phyloP scores from a whole-genome alignment of 2,888 invertebrate genomes.

The Xestia c-nigrum region DNA sequence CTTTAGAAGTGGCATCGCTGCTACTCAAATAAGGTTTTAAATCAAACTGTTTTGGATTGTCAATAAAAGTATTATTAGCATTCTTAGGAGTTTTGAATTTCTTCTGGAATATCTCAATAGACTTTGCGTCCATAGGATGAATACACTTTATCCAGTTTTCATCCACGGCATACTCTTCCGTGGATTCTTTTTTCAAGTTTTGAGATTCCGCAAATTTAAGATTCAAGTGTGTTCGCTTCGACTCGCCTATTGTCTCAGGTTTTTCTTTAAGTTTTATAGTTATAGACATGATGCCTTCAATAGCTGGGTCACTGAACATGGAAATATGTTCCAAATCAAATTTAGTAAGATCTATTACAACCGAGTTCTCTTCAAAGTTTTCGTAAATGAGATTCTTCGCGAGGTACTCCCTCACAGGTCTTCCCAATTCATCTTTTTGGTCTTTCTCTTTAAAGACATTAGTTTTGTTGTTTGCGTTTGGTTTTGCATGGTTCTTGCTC shows the following conservation, averaged over 20 bases:
- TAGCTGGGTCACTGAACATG: slow-evolving; percentile 72
- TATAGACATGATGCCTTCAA: slow-evolving; percentile 75
- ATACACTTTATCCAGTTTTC: slow-evolving; percentile 66
- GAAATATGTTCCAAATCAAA: slow-evolving; percentile 80
- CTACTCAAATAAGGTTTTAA: slow-evolving; percentile 74
- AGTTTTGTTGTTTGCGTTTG: slow-evolving; percentile 49
- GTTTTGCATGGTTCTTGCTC: slow-evolving; percentile 42
- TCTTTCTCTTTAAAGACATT: slow-evolving; percentile 47
- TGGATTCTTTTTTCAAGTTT: slow-evolving; percentile 33
- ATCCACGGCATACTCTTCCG: slow-evolving; percentile 34
- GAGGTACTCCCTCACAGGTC: slow-evolving; percentile 62
- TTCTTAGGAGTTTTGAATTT: slow-evolving; percentile 5
- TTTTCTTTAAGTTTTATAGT: slow-evolving; percentile 79
- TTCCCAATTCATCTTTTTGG: slow-evolving; percentile 69
- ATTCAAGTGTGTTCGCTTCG: slow-evolving; percentile 69
- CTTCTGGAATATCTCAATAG: slow-evolving; percentile 65
- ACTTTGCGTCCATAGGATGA: slow-evolving; percentile 44
- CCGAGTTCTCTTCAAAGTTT: slow-evolving; percentile 72
- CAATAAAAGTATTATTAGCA: slow-evolving; percentile 16
- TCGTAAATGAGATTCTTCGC: slow-evolving; percentile 69
- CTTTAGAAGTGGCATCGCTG: slow-evolving; percentile 77
- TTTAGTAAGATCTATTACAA: slow-evolving; percentile 79
- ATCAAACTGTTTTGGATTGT: slow-evolving; percentile 62
- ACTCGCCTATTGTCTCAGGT: slow-evolving; percentile 63
- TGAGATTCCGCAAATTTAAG: slow-evolving; percentile 72